Conservation (phyloP, 2,797 vertebrate species). For the Serranus cabrilla region DNA sequence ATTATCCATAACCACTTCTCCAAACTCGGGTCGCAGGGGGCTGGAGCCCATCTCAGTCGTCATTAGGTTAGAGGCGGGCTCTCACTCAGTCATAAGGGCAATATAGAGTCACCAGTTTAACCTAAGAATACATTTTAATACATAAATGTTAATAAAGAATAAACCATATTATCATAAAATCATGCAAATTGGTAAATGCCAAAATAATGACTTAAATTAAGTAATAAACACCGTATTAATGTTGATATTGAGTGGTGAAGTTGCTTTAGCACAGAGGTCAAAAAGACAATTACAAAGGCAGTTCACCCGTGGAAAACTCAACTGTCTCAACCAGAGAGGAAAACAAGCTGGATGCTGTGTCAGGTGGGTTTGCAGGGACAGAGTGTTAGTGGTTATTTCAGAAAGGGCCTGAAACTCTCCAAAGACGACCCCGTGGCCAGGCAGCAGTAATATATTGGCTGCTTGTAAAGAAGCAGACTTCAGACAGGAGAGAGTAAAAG, state of each 20-base stretch:
- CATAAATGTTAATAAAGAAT: not conserved
- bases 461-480: conserved; percentile 69
- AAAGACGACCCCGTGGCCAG: conserved; percentile 64
- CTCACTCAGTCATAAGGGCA: too few relatives aligned
- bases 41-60: too few relatives aligned
- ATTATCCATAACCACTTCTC: too few relatives aligned
- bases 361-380: conserved; percentile 31
- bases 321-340: conserved; percentile 1
- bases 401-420: conserved; percentile 56
- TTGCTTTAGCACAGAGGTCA: not conserved
- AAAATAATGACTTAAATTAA: not conserved
- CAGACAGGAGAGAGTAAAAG: conserved; percentile 77
- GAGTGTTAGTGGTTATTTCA: conserved; percentile 66
- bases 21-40: too few relatives aligned
- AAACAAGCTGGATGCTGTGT: conserved; percentile 34
- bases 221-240: not conserved
- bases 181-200: not conserved
- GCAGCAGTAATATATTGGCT: conserved; percentile 81
- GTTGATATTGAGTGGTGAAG: not conserved
- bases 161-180: not conserved
- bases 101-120: too few relatives aligned
- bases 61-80: too few relatives aligned
- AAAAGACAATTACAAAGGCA: not conserved
- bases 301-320: not conserved
- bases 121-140: too few relatives aligned